Conservation (phyloP, 2,797 vertebrate species). For the Echeneis naucrates region DNA sequence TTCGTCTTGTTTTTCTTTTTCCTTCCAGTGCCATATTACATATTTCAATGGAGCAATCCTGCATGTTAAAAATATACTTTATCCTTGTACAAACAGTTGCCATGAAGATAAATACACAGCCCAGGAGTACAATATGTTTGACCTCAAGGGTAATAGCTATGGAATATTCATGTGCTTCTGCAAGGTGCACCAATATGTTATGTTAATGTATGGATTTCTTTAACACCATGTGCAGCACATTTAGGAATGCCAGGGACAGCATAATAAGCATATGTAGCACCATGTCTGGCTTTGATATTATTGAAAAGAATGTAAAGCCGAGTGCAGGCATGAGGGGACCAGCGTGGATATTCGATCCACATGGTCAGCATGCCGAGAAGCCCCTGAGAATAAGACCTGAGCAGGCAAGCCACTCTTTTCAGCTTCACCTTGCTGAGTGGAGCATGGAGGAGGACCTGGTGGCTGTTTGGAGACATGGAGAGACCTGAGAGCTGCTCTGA, state of each 20-base stretch:
- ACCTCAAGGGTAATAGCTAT: conserved; percentile 55
- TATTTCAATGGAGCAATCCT: background rate
- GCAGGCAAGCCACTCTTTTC: conserved; percentile 61
- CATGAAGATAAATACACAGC: conserved; percentile 57
- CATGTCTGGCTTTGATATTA: conserved; percentile 74
- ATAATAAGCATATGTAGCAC: conserved; percentile 72
- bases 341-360: conserved; percentile 72
- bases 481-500: conserved; percentile 66
- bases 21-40: background rate
- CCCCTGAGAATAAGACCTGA: conserved; percentile 61
- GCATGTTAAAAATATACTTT: conserved; percentile 17
- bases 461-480: conserved; percentile 58
- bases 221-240: conserved; percentile 63
- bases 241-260: conserved; percentile 64
- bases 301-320: conserved; percentile 63
- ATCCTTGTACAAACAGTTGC: conserved; percentile 29
- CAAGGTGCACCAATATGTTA: conserved; percentile 58
- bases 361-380: conserved; percentile 67
- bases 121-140: conserved; percentile 52
- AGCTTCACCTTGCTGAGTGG: conserved; percentile 77
- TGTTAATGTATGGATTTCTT: conserved; percentile 67
- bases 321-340: conserved; percentile 57
- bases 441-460: conserved; percentile 78
- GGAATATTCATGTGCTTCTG: conserved; percentile 66
- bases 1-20: too few relatives aligned